phyloP scores from a whole-genome alignment of 2,113 vertebrate genomes.

The Stomatorhinus ivindoensis region DNA sequence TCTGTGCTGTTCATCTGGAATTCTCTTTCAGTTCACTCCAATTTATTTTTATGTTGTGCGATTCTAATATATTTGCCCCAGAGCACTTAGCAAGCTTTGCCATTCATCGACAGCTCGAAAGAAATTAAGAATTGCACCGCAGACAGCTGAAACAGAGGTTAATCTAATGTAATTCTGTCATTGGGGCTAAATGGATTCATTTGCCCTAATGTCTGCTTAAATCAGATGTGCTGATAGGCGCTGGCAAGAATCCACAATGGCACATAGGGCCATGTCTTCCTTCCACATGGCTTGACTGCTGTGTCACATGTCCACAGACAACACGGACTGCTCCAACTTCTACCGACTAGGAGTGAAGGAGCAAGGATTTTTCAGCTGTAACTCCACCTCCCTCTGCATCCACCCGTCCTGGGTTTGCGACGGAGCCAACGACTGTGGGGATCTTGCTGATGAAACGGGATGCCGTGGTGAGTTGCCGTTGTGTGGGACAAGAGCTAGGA shows the following conservation, averaged over 20 bases:
- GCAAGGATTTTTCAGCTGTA: conserved; percentile 71
- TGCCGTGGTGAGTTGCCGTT: conserved; percentile 65
- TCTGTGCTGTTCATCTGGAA: neutral
- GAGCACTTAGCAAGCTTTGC: neutral
- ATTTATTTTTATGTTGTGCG: neutral
- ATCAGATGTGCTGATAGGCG: neutral
- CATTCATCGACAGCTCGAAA: neutral
- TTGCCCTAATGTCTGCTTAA: conserved; percentile 1
- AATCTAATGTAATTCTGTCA: neutral
- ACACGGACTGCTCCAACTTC: conserved; percentile 69
- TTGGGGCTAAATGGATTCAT: neutral
- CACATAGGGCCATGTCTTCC: neutral
- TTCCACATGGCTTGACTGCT: neutral
- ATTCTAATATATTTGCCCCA: neutral
- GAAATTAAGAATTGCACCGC: neutral
- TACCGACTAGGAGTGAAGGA: conserved; percentile 73
- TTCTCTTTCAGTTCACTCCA: neutral
- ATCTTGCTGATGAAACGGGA: conserved; percentile 74
- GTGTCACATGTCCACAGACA: conserved; percentile 49
- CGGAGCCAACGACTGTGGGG: conserved; percentile 79
- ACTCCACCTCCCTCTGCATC: conserved; percentile 77
- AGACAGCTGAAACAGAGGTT: neutral
- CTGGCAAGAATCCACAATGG: neutral
- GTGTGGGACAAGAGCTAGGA: neutral
- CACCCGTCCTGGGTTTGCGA: conserved; percentile 78